These are phyloP conservation scores for Busseola fusca DNA, from an alignment of 2,888 invertebrate species.

Conservation along the genomic window DNA sequence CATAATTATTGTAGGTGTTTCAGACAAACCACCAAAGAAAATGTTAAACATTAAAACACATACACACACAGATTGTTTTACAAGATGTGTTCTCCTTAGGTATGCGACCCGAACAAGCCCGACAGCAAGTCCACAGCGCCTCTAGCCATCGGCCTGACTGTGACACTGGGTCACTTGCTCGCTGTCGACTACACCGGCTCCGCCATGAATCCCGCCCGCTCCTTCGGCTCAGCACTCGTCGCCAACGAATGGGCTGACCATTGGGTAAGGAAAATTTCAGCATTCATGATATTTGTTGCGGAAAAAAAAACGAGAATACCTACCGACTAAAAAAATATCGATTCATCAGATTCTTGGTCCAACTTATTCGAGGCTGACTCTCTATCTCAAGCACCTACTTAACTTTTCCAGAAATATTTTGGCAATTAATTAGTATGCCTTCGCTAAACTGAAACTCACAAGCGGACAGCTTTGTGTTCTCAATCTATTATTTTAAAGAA, in stretches of 20 bases:
- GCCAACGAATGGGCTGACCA: constrained; percentile 93
- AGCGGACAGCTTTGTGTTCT: neutral
- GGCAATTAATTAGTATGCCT: neutral
- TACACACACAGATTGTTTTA: neutral
- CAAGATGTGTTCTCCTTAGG: constrained; percentile 66
- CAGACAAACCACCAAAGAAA: neutral
- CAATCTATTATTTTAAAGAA: neutral
- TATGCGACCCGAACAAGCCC: constrained; percentile 92
- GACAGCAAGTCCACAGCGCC: constrained; percentile 95
- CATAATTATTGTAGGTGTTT: neutral
- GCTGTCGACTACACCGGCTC: constrained; percentile 96
- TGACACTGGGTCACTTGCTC: constrained; percentile 95
- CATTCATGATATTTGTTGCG: neutral
- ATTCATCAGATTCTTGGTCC: neutral
- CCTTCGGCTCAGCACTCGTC: constrained; percentile 95
- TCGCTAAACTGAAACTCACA: neutral
- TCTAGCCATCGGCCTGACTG: constrained; percentile 95
- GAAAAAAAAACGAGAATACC: neutral
- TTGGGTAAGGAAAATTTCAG: constrained; percentile 90
- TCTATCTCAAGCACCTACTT: neutral
- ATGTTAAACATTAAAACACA: neutral
- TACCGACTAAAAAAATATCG: neutral
- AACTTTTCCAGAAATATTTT: neutral
- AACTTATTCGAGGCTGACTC: neutral
- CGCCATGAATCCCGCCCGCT: constrained; percentile 97